phyloP scores from a whole-genome alignment of 2,888 invertebrate genomes.

The Aleiodes leptofemur region DNA sequence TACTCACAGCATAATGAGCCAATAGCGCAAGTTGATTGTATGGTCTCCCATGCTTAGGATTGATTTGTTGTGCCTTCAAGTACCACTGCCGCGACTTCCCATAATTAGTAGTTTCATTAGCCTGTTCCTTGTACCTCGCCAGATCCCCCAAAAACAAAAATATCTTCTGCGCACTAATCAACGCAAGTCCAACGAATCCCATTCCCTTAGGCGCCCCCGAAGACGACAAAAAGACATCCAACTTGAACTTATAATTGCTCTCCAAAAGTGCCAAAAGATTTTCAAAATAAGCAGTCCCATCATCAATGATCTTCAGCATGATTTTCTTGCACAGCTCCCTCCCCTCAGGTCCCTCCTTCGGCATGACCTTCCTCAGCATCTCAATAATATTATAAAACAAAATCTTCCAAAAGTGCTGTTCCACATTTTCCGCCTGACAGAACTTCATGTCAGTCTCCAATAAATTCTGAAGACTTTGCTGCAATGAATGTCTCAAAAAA shows the following conservation, averaged over 20 bases:
- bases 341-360: conserved; percentile 78
- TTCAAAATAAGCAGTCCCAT: conserved; percentile 88
- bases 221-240: conserved; percentile 78
- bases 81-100: conserved; percentile 91
- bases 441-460: conserved; percentile 89
- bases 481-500: conserved; percentile 81
- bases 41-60: conserved; percentile 95
- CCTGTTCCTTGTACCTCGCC: conserved; percentile 91
- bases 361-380: conserved; percentile 83
- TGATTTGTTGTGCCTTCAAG: conserved; percentile 93
- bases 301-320: conserved; percentile 84
- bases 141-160: conserved; percentile 95
- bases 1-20: conserved; percentile 86
- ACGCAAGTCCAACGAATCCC: conserved; percentile 84
- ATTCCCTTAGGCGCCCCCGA: conserved; percentile 79
- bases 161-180: conserved; percentile 91
- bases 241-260: conserved; percentile 84
- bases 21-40: conserved; percentile 96
- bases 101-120: conserved; percentile 87
- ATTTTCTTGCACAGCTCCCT: conserved; percentile 82
- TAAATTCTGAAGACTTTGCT: conserved; percentile 82
- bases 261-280: conserved; percentile 84
- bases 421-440: conserved; percentile 90
- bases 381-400: conserved; percentile 93
- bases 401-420: conserved; percentile 94